Base-by-base conservation (phyloP, 1,140 invertebrate species). In the Brachionus manjavacas region DNA sequence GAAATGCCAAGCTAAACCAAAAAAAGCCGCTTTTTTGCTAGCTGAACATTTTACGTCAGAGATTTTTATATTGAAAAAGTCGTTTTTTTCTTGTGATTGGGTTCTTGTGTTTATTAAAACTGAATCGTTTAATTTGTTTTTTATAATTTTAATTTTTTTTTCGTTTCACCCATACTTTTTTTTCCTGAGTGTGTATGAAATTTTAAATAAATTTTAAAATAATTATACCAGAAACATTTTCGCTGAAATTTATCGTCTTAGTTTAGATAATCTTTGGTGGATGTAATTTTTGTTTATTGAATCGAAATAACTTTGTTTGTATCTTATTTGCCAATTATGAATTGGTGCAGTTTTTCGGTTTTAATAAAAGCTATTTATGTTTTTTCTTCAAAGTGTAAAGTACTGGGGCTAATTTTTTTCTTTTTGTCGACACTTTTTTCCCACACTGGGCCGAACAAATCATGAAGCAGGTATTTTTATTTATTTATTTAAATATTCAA, bases 401-500 rank as follows among this genome's bases (percentile, higher is more conserved):
- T 72, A 3, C 31, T 72, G 31, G 68, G 31, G 31, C 66, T 31
- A 68, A 68, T 68, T n/a, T 31, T 68, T 31, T 68, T 41, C 43
- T 72, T 39, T 72, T 72, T 16, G 41, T 72, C 68, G 68, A 72
- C 68, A 72, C 14, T 72, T 43, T 16, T 46, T 72, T 72, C n/a
- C 39, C 39, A 41, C 39, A 41, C 39, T 72, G 16, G n/a, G 14
- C 31, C 31, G 39, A 72, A 68, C 31, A 39, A 68, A 68, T 23
- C 25, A 68, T 68, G 31, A 68, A 72, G 35, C 68, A 72, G 68
- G 68, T 41, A 72, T 72, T 72, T 72, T 41, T 72, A 72, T 72
- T 72, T 72, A 72, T 72, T 72, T 72, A 72, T 72, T 72, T 72
- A 72, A 72, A 72, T 72, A 72, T 72, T 41, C 39, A 41, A 72